Percentiles rank a stretch among this genome's conserved stretches.
Evolutionary conservation across 2,888 invertebrate species (phyloP).

Genomic region (Clitarchus hookeri): DNA sequence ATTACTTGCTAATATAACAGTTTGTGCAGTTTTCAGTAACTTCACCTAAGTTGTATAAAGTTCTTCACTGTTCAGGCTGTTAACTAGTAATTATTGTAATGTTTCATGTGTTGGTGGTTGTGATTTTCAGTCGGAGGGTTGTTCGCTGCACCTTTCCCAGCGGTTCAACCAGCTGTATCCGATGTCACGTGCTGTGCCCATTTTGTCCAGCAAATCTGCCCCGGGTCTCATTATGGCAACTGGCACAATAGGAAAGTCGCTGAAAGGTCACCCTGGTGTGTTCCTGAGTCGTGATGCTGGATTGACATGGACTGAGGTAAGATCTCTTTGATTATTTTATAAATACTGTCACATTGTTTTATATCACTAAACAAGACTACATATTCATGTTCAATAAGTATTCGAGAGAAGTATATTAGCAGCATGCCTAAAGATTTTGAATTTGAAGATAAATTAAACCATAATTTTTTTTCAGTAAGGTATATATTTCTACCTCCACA

Average conservation of each 20-base stretch:
- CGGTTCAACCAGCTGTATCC: constrained; percentile 84
- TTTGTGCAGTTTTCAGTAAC: too few relatives aligned
- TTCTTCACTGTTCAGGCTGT: too few relatives aligned
- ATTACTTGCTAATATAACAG: too few relatives aligned
- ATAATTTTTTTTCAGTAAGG: too few relatives aligned
- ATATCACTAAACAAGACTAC: too few relatives aligned
- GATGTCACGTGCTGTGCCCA: constrained; percentile 75
- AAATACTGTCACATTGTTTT: too few relatives aligned
- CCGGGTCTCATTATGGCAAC: constrained; percentile 88
- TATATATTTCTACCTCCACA: too few relatives aligned
- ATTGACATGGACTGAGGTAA: constrained; percentile 77
- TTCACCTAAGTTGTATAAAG: too few relatives aligned
- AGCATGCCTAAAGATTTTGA: too few relatives aligned
- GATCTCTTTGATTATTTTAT: constrained; percentile 19
- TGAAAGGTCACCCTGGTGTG: constrained; percentile 81
- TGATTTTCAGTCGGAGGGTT: constrained; percentile 59
- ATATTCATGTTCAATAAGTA: too few relatives aligned
- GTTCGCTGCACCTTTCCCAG: constrained; percentile 87
- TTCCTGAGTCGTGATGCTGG: constrained; percentile 84
- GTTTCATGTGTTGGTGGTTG: not conserved
- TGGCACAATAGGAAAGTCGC: constrained; percentile 75
- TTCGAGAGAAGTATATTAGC: too few relatives aligned
- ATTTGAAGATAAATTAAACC: too few relatives aligned
- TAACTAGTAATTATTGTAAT: not conserved
- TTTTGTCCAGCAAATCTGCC: constrained; percentile 84